A percentile compares a stretch with the other conserved stretches of the same genome.
These are phyloP conservation scores for Ormyrus nitidulus DNA, from an alignment of 2,888 invertebrate genomes.

Conservation along the genomic window DNA sequence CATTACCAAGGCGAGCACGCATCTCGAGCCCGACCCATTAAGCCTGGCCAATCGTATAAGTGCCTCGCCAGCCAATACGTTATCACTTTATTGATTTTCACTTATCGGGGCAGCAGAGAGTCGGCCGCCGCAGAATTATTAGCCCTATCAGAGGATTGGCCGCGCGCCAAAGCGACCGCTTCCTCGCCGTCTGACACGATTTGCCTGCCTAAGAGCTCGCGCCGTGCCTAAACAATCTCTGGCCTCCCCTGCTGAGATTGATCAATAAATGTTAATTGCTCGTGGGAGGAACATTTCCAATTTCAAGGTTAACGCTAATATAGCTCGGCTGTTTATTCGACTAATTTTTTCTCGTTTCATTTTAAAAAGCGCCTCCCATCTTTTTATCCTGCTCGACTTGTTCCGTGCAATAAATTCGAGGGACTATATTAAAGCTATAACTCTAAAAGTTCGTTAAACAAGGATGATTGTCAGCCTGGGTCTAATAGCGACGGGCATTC, in stretches of 20 bases:
- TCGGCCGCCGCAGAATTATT: conserved; percentile 18
- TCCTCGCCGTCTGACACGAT: background rate
- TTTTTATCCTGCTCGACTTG: too few relatives aligned
- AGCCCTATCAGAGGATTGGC: conserved; percentile 31
- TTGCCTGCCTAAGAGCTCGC: conserved; percentile 3
- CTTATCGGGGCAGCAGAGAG: conserved; percentile 15
- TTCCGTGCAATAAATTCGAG: too few relatives aligned
- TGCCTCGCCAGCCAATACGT: conserved; percentile 16
- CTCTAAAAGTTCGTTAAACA: background rate
- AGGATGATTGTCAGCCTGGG: background rate
- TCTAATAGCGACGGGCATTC: background rate
- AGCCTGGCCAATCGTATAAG: conserved; percentile 11
- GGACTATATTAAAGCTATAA: too few relatives aligned
- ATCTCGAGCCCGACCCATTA: background rate
- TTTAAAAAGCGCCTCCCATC: too few relatives aligned
- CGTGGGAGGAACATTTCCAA: background rate
- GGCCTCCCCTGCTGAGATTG: background rate
- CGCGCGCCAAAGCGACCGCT: conserved; percentile 7
- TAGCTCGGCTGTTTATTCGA: background rate
- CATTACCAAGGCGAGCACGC: conserved; percentile 5
- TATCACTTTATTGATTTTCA: conserved; percentile 48
- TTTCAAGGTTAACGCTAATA: background rate
- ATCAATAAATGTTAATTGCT: conserved; percentile 23
- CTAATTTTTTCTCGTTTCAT: too few relatives aligned
- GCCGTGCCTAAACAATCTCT: background rate